Evolutionary conservation across 2,113 vertebrate species (phyloP).

Genomic region (Raja brachyura): DNA sequence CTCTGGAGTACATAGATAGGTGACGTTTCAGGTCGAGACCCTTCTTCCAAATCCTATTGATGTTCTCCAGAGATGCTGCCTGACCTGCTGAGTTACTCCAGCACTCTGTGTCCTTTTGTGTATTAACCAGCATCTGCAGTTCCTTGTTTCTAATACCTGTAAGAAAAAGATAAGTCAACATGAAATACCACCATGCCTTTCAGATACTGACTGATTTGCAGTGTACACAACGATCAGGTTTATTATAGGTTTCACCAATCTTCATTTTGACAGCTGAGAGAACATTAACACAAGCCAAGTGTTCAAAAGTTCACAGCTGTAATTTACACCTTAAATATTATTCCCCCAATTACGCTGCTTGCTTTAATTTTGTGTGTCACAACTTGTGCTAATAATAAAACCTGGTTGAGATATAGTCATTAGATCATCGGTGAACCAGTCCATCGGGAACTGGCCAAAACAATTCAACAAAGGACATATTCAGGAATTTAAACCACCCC

Average conservation of each 20-base stretch:
- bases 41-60: too few relatives aligned
- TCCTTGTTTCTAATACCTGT: not conserved
- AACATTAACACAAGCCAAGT: constrained; percentile 24
- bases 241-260: constrained; percentile 9
- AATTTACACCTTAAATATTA: constrained; percentile 31
- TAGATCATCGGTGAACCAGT: constrained; percentile 22
- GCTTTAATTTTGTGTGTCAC: constrained; percentile 29
- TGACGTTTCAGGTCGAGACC: too few relatives aligned
- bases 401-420: constrained; percentile 25
- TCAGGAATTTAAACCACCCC: constrained; percentile 22
- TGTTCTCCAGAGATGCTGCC: too few relatives aligned
- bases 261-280: constrained; percentile 32
- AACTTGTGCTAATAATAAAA: not conserved
- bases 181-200: not conserved
- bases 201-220: constrained; percentile 2
- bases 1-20: too few relatives aligned
- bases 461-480: constrained; percentile 27
- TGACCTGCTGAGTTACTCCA: too few relatives aligned
- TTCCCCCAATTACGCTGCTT: constrained; percentile 15
- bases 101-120: too few relatives aligned
- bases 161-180: not conserved
- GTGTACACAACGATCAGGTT: not conserved
- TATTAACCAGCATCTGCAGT: too few relatives aligned
- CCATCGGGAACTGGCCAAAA: constrained; percentile 21
- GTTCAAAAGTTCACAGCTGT: constrained; percentile 20